phyloP scores from a whole-genome alignment of 2,888 invertebrate species.

The Ornithoptera alexandrae region DNA sequence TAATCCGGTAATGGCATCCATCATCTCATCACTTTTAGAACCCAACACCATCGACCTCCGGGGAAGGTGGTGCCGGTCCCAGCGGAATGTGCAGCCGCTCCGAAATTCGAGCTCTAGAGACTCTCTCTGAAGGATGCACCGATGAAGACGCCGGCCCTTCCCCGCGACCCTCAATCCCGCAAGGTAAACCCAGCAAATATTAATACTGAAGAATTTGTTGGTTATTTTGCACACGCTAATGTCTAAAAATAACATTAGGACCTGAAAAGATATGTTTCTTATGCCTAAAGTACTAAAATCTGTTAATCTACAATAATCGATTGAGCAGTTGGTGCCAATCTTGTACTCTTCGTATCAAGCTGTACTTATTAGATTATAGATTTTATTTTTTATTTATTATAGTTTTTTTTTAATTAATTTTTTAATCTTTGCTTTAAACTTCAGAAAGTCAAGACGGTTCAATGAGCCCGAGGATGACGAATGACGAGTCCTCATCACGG shows the following conservation, averaged over 20 bases:
- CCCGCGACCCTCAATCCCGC: slow-evolving; percentile 52
- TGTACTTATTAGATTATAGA: not conserved
- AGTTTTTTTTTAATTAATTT: no score
- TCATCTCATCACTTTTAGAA: slow-evolving; percentile 44
- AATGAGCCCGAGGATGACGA: slow-evolving; percentile 37
- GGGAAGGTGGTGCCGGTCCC: slow-evolving; percentile 26
- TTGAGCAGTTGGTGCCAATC: no score
- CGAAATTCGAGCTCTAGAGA: slow-evolving; percentile 54
- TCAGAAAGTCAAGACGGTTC: slow-evolving; percentile 50
- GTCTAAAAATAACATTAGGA: no score
- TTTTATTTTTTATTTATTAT: no score
- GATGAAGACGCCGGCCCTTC: slow-evolving; percentile 60
- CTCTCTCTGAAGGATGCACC: slow-evolving; percentile 59
- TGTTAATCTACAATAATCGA: no score
- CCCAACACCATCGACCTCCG: slow-evolving; percentile 66
- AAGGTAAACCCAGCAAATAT: slow-evolving; percentile 39
- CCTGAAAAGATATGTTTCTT: no score
- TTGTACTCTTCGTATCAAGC: no score
- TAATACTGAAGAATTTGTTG: not conserved
- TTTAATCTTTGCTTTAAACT: slow-evolving; percentile 28
- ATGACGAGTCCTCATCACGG: slow-evolving; percentile 44
- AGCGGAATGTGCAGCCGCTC: slow-evolving; percentile 32
- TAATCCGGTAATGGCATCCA: not conserved
- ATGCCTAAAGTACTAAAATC: no score
- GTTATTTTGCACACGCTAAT: not conserved